Evolutionary conservation across 1,140 invertebrate species (phyloP).

Genomic region (Aradophagus sp.): DNA sequence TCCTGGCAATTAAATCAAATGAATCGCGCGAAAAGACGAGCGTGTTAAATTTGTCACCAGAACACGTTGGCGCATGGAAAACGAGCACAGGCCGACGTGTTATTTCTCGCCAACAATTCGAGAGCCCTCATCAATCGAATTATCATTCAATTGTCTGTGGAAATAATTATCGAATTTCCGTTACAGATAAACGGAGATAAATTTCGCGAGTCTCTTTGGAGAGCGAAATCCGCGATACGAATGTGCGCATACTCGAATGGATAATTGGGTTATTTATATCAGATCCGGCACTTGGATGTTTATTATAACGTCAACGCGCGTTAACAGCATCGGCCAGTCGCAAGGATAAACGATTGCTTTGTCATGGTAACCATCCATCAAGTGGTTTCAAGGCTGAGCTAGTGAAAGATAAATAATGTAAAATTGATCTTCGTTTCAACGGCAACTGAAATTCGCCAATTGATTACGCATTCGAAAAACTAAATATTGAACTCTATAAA

Average conservation of each 20-base stretch:
- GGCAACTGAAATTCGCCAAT: no score
- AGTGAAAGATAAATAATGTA: no score
- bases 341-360: no score
- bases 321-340: no score
- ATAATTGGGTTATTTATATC: conserved; percentile 48
- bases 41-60: no score
- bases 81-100: neutral
- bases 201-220: conserved; percentile 7
- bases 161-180: conserved; percentile 39
- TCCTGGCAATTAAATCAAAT: conserved; percentile 26
- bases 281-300: conserved; percentile 4
- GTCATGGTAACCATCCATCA: no score
- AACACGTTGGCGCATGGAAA: no score
- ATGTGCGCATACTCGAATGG: conserved; percentile 36
- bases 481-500: no score
- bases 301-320: conserved; percentile 31
- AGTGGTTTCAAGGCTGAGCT: no score
- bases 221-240: conserved; percentile 20
- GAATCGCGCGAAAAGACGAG: conserved; percentile 24
- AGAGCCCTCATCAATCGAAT: conserved; percentile 2
- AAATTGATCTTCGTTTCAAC: no score
- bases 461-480: no score
- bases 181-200: conserved; percentile 33
- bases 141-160: conserved; percentile 21
- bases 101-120: conserved; percentile 4